Evolutionary conservation across 2,797 vertebrate species (phyloP).

Genomic region (Pteropus rufus): DNA sequence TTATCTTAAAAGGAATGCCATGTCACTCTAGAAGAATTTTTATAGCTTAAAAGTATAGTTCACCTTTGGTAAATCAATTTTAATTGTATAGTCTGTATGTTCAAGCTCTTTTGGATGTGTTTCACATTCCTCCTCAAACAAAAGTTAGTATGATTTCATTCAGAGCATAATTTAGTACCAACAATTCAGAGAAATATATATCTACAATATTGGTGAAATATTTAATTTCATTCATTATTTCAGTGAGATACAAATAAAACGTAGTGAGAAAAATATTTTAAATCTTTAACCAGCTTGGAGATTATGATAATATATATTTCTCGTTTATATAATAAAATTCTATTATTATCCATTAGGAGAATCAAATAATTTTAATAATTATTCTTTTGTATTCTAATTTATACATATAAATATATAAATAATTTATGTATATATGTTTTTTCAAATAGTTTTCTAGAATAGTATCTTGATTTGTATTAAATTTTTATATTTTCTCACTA

Average conservation of each 20-base stretch:
- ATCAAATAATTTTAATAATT: background rate
- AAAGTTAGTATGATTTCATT: background rate
- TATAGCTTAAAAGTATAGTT: background rate
- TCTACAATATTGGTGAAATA: background rate
- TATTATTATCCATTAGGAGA: background rate
- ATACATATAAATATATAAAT: background rate
- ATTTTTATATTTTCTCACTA: background rate
- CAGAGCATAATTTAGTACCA: background rate
- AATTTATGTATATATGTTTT: background rate
- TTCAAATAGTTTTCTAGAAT: background rate
- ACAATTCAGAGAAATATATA: background rate
- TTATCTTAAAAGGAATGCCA: background rate
- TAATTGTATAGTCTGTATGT: background rate
- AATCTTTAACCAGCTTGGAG: background rate
- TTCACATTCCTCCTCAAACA: background rate
- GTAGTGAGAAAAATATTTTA: background rate
- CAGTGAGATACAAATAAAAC: background rate
- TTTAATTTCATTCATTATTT: background rate
- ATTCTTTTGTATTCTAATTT: background rate
- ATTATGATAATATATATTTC: background rate
- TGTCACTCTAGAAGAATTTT: background rate
- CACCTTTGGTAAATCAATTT: background rate
- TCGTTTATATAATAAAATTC: background rate
- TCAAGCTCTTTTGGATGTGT: background rate
- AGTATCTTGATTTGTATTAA: background rate